phyloP scores from a whole-genome alignment of 2,113 vertebrate genomes.

The Tor tambroides region DNA sequence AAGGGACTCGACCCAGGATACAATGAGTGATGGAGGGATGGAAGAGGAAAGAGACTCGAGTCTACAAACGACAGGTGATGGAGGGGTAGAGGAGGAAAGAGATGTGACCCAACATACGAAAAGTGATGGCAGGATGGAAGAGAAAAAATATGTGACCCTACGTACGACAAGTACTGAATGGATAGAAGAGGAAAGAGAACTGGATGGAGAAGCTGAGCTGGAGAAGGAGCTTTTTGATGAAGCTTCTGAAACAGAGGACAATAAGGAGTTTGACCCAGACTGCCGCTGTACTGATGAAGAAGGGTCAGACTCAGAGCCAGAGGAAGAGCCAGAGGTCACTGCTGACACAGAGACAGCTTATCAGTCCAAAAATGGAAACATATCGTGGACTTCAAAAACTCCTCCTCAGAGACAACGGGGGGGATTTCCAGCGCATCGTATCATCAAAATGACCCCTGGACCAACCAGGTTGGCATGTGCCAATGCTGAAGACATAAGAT shows the following conservation, averaged over 20 bases:
- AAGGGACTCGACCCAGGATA: too few relatives aligned
- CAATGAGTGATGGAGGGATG: too few relatives aligned
- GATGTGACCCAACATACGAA: too few relatives aligned
- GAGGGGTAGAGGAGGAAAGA: too few relatives aligned
- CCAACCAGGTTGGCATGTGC: constrained; percentile 3
- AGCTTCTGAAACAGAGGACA: background rate
- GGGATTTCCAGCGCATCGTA: background rate
- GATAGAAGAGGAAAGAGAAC: background rate
- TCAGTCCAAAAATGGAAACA: background rate
- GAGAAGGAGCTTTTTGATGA: background rate
- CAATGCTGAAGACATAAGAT: background rate
- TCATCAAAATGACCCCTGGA: background rate
- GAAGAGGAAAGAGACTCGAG: background rate
- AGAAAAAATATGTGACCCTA: too few relatives aligned
- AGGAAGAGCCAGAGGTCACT: background rate
- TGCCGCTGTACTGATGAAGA: background rate
- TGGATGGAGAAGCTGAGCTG: background rate
- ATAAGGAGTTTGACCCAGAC: background rate
- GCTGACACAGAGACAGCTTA: background rate
- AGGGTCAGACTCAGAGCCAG: background rate
- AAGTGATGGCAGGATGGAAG: too few relatives aligned
- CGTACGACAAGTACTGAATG: background rate
- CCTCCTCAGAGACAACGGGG: background rate
- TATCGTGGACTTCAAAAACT: background rate
- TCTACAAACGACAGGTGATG: too few relatives aligned